Conservation (phyloP, 2,888 invertebrate genomes). For the Onthophagus sagittarius region DNA sequence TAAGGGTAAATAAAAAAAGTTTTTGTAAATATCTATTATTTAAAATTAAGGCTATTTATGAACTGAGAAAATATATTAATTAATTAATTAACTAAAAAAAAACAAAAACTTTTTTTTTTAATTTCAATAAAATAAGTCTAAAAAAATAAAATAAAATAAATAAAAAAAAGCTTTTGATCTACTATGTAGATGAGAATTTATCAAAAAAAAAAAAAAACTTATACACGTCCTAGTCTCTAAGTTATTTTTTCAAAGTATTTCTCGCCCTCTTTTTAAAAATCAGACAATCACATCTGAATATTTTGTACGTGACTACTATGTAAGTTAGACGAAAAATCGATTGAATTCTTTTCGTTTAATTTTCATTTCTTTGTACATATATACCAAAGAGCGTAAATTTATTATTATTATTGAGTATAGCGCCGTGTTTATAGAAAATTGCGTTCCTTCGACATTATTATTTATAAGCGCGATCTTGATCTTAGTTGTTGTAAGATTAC, state of each 20-base stretch:
- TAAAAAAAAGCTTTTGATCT: neutral
- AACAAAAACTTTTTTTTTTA: neutral
- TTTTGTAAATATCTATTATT: neutral
- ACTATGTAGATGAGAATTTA: neutral
- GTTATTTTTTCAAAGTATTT: neutral
- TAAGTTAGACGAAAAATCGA: neutral
- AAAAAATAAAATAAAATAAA: too few species aligned
- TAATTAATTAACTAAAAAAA: too few species aligned
- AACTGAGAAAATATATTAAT: neutral
- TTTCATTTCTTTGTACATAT: neutral
- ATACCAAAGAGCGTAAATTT: conserved; percentile 11
- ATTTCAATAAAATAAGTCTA: too few species aligned
- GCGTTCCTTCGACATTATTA: neutral
- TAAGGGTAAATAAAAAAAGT: conserved; percentile 16
- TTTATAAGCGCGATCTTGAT: neutral
- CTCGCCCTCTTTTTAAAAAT: neutral
- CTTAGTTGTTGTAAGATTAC: neutral
- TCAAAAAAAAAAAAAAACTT: neutral
- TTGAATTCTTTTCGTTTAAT: neutral
- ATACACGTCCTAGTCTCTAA: neutral
- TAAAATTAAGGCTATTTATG: conserved; percentile 1
- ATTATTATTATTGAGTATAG: neutral
- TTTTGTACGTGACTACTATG: conserved; percentile 9
- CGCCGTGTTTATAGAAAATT: neutral
- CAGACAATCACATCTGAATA: neutral